Base-by-base conservation (phyloP, 2,888 invertebrate genomes). In the Tachystola acroxantha region DNA sequence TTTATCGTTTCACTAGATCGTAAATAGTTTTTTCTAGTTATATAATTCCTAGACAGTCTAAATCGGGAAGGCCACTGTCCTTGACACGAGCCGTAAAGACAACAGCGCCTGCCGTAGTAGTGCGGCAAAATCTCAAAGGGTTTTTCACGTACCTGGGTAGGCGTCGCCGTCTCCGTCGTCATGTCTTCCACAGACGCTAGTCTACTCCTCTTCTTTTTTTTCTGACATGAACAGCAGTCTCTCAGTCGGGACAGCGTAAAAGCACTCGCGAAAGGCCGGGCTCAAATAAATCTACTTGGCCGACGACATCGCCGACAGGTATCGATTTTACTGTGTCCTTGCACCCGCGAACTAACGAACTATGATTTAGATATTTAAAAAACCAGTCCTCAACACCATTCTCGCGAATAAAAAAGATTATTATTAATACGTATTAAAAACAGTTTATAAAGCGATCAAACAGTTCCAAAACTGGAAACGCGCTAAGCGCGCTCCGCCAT, bases 101-200 rank as follows among this genome's bases (percentile, higher is more conserved):
- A n/a, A 54, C 48, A 45, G 53, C 63, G 68, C 60, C 58, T 63
- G 40, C 37, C 44, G 46, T 45, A 40, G 47, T 53, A 57, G 53
- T 68, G 71, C 68, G 69, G 67, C 67, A 67, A 65, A 63, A 46
- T 24, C 10, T n/a, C 28, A 16, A 32, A 32, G 26, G 22, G 10
- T 16, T 20, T 24, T 9, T 34, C 14, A 37, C 66, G 54, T 53
- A 88, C 88, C 87, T 87, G 87, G 45, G 73, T 86, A 53, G 85
- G 88, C 76, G 82, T 82, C 60, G 77, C 84, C 50, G 87, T 86
- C 53, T 87, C 88, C 46, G 87, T 24, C 50, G 87, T 88, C 88
- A 87, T 88, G 46, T 75, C 72, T 61, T 74, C 74, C 44, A 64
- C 48, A 47, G 74, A 68, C 51, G 75, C 73, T 46, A 77, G 53